A percentile compares a stretch with the other conserved stretches of the same genome.
phyloP scores from a whole-genome alignment of 1,140 invertebrate genomes.

The Proctacanthus coquilletti region DNA sequence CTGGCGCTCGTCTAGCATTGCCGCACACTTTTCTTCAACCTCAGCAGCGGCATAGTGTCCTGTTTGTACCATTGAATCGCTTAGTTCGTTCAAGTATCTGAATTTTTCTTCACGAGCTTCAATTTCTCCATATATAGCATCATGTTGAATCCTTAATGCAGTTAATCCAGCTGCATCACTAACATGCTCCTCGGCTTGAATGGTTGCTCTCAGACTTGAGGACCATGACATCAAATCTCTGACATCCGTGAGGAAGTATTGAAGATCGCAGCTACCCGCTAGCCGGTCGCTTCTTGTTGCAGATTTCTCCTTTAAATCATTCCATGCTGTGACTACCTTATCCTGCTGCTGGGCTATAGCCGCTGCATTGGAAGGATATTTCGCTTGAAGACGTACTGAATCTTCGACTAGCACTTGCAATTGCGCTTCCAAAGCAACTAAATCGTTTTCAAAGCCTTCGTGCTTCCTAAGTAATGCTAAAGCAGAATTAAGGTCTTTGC shows the following conservation, averaged over 20 bases:
- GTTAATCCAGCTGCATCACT: constrained; percentile 77
- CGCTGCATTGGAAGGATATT: constrained; percentile 87
- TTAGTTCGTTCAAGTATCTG: constrained; percentile 57
- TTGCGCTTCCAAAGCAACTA: constrained; percentile 85
- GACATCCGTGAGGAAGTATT: constrained; percentile 68
- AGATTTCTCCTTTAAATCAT: constrained; percentile 65
- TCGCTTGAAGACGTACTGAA: constrained; percentile 64
- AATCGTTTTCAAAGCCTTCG: constrained; percentile 89
- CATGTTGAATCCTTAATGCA: constrained; percentile 74
- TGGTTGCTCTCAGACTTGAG: constrained; percentile 56
- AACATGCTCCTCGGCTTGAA: constrained; percentile 69
- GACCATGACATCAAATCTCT: constrained; percentile 85
- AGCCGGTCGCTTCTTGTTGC: constrained; percentile 63
- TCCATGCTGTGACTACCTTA: constrained; percentile 77
- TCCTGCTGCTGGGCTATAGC: constrained; percentile 74
- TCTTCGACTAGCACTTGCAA: constrained; percentile 85
- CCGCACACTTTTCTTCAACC: constrained; percentile 62
- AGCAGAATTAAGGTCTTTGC: constrained; percentile 77
- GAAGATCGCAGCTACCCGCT: constrained; percentile 75
- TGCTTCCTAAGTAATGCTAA: constrained; percentile 69
- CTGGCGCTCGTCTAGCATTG: constrained; percentile 61
- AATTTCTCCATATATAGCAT: constrained; percentile 84
- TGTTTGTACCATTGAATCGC: constrained; percentile 68
- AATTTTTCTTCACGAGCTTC: constrained; percentile 85
- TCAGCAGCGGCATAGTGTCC: constrained; percentile 69